phyloP scores from a whole-genome alignment of 2,888 invertebrate species.

The Itoplectis maculator region DNA sequence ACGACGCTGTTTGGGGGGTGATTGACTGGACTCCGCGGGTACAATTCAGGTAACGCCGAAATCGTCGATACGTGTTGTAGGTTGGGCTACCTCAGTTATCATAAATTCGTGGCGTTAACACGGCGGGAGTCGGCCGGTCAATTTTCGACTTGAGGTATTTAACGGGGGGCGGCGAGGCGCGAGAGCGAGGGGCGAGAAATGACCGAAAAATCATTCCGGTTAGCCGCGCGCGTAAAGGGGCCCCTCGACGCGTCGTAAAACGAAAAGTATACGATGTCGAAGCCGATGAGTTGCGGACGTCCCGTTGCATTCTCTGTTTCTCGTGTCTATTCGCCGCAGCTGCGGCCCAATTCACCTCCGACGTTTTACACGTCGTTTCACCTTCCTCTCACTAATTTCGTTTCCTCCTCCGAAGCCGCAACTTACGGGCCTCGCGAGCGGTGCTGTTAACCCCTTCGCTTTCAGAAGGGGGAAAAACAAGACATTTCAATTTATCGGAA shows the following conservation, averaged over 20 bases:
- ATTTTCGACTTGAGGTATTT: constrained; percentile 53
- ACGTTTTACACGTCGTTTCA: constrained; percentile 21
- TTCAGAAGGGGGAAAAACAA: background rate
- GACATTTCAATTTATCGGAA: constrained; percentile 17
- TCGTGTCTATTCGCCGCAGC: constrained; percentile 52
- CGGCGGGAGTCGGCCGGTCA: constrained; percentile 57
- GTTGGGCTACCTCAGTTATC: constrained; percentile 34
- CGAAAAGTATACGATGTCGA: constrained; percentile 61
- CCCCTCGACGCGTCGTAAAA: constrained; percentile 61
- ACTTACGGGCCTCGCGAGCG: background rate
- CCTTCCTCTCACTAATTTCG: constrained; percentile 19
- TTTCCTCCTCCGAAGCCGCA: background rate
- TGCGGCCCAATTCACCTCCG: constrained; percentile 12
- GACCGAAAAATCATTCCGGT: constrained; percentile 58
- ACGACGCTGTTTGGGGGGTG: background rate
- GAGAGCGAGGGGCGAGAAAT: constrained; percentile 52
- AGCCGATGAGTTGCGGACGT: constrained; percentile 46
- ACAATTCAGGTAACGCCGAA: background rate
- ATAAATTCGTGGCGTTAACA: constrained; percentile 64
- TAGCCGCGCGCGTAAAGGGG: constrained; percentile 54
- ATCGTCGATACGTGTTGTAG: constrained; percentile 11
- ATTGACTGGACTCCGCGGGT: background rate
- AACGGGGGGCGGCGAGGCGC: constrained; percentile 13
- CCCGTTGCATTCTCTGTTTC: constrained; percentile 6
- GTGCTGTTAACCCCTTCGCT: constrained; percentile 4